Evolutionary conservation across 2,113 vertebrate species (phyloP).

Genomic region (Galbula dea): DNA sequence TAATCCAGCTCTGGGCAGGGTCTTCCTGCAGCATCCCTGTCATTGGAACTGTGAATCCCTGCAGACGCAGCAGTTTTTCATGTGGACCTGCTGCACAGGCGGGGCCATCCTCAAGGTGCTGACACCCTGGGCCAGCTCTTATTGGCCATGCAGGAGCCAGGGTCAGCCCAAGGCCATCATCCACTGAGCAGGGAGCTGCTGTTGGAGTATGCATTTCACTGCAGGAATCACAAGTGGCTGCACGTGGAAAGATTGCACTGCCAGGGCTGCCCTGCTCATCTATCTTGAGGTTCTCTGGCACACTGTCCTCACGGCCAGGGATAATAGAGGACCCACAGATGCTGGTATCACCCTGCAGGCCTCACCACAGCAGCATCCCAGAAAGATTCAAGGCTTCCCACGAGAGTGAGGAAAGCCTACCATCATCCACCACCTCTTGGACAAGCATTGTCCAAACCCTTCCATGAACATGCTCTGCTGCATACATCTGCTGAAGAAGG

Average conservation of each 20-base stretch:
- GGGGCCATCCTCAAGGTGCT: not conserved
- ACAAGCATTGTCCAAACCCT: not conserved
- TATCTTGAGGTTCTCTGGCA: not conserved
- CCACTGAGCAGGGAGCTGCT: not conserved
- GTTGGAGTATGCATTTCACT: fast-evolving
- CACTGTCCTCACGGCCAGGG: not conserved
- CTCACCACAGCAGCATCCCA: not conserved
- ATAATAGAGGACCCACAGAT: not conserved
- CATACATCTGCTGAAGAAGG: not conserved
- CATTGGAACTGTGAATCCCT: not conserved
- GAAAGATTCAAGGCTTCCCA: not conserved
- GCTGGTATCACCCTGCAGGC: not conserved
- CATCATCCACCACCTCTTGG: fast-evolving
- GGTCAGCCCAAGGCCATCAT: not conserved
- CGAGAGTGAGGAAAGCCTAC: not conserved
- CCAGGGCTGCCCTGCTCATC: not conserved
- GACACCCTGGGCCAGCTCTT: not conserved
- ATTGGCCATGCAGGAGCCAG: not conserved
- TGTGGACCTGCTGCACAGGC: not conserved
- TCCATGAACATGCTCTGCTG: fast-evolving
- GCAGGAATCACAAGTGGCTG: not conserved
- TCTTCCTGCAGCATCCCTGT: not conserved
- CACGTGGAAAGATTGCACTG: not conserved
- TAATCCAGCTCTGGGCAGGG: slow-evolving; percentile 18
- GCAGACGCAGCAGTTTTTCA: fast-evolving